Percentiles rank a stretch among this genome's conserved stretches.
phyloP scores from a whole-genome alignment of 2,113 vertebrate species.

The Lucifuga dentata region DNA sequence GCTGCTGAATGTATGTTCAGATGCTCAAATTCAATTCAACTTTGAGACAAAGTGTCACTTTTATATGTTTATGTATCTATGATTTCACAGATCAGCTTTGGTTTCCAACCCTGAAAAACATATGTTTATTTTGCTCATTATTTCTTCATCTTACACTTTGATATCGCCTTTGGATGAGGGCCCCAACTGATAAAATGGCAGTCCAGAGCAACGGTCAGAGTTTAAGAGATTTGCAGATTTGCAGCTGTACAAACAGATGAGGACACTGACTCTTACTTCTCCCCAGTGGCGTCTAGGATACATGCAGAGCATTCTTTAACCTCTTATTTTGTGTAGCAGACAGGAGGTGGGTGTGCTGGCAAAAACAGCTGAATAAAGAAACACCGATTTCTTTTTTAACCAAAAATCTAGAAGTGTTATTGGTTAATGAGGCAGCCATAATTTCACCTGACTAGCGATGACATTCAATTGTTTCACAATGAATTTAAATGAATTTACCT shows the following conservation, averaged over 20 bases:
- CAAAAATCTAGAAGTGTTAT: too few relatives aligned
- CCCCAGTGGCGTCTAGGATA: neutral
- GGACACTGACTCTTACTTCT: constrained; percentile 53
- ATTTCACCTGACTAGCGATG: neutral
- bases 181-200: constrained; percentile 12
- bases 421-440: too few relatives aligned
- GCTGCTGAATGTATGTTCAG: too few relatives aligned
- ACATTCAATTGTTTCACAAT: neutral
- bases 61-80: too few relatives aligned
- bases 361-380: neutral
- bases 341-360: neutral
- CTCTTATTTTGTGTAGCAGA: constrained; percentile 8
- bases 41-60: too few relatives aligned
- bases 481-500: neutral
- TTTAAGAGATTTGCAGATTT: constrained; percentile 36
- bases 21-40: too few relatives aligned
- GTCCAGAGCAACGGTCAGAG: constrained; percentile 49
- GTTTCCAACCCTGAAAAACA: too few relatives aligned
- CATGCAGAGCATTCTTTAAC: constrained; percentile 23
- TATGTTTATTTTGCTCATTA: too few relatives aligned
- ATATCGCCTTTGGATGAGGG: neutral
- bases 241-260: constrained; percentile 75
- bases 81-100: too few relatives aligned
- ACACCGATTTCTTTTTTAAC: neutral
- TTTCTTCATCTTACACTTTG: too few relatives aligned